A percentile compares a stretch with the other conserved stretches of the same genome.
phyloP scores from a whole-genome alignment of 2,797 vertebrate species.

The Crypturellus tataupa region DNA sequence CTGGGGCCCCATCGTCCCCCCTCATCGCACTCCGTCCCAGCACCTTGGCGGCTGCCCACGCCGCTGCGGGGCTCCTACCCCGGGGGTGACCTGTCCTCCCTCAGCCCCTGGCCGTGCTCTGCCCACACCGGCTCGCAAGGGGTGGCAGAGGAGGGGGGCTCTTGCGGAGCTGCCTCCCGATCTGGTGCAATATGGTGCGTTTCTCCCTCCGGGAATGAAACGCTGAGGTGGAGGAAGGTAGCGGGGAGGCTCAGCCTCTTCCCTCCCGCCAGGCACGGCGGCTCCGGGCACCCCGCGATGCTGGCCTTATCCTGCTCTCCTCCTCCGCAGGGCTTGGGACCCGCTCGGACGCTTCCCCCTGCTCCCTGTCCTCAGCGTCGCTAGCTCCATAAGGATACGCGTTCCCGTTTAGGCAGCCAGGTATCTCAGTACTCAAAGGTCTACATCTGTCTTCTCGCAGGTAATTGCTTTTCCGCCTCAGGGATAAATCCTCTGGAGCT shows the following conservation, averaged over 20 bases:
- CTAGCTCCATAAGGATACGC: slow-evolving; percentile 32
- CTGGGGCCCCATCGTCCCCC: too few species aligned
- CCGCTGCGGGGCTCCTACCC: too few species aligned
- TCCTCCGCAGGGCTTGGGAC: slow-evolving; percentile 15
- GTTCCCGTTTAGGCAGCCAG: slow-evolving; percentile 31
- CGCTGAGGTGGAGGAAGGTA: slow-evolving; percentile 49
- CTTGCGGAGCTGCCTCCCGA: slow-evolving; percentile 42
- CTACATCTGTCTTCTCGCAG: slow-evolving; percentile 30
- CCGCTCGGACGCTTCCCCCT: background rate
- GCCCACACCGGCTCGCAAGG: background rate
- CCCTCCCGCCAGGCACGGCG: slow-evolving; percentile 4
- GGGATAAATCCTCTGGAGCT: slow-evolving; percentile 36
- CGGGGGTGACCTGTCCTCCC: too few species aligned
- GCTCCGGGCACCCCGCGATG: background rate
- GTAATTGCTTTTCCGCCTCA: slow-evolving; percentile 45
- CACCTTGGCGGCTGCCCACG: too few species aligned
- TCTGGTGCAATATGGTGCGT: slow-evolving; percentile 34
- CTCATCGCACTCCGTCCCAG: too few species aligned
- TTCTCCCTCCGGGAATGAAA: slow-evolving; percentile 52
- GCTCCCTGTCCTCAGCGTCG: slow-evolving; percentile 13
- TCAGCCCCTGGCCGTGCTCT: background rate
- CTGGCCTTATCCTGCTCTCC: slow-evolving; percentile 8
- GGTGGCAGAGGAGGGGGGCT: background rate
- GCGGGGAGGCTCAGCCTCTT: slow-evolving; percentile 34
- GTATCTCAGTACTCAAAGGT: slow-evolving; percentile 30